phyloP scores from a whole-genome alignment of 1,140 invertebrate species.

The Ostrea edulis region DNA sequence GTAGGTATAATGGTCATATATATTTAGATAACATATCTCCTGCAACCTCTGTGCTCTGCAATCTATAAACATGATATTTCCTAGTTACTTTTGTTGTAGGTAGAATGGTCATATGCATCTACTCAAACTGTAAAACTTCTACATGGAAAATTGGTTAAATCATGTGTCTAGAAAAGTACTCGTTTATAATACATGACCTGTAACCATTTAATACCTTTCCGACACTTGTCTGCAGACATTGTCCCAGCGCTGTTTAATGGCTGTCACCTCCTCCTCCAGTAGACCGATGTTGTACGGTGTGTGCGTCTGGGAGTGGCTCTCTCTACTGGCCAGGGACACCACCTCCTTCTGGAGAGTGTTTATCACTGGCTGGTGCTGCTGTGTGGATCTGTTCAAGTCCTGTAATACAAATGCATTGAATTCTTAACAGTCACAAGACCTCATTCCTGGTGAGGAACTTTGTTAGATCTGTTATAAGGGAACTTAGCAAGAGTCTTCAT shows the following conservation, averaged over 20 bases:
- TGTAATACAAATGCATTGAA: constrained; percentile 34
- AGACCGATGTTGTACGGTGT: constrained; percentile 88
- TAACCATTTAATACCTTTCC: constrained; percentile 85
- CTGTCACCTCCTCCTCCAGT: constrained; percentile 94
- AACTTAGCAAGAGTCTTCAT: too few relatives aligned
- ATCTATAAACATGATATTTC: constrained; percentile 80
- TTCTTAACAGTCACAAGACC: not conserved
- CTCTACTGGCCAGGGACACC: constrained; percentile 90
- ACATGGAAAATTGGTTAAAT: not conserved
- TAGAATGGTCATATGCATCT: not conserved
- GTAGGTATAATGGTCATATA: constrained; percentile 71
- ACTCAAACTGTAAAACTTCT: not conserved
- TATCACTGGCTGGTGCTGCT: constrained; percentile 82
- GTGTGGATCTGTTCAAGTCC: constrained; percentile 84
- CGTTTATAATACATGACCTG: not conserved
- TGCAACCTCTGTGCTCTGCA: constrained; percentile 91
- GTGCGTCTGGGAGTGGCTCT: constrained; percentile 89
- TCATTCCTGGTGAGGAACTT: not conserved
- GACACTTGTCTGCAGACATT: constrained; percentile 93
- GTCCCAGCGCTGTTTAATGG: constrained; percentile 93
- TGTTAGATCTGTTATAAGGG: too few relatives aligned
- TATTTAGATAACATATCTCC: constrained; percentile 92
- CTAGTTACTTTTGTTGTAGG: not conserved
- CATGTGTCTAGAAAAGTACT: not conserved
- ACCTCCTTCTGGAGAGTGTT: constrained; percentile 95